Evolutionary conservation across 1,140 invertebrate species (phyloP), one percentile per base, ranked within the genome.

Genomic region (Pararge aegeria): DNA sequence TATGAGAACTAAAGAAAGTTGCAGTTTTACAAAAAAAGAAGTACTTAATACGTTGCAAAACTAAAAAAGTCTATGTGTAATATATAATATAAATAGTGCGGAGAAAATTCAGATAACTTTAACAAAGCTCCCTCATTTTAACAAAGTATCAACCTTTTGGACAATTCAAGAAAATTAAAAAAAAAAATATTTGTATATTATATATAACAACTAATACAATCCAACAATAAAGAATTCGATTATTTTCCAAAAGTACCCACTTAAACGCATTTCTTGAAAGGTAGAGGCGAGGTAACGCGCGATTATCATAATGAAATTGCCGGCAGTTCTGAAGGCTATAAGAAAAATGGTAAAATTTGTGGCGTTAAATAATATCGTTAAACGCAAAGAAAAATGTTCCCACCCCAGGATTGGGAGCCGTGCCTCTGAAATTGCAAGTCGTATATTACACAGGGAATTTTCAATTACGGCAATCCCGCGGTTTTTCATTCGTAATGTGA

Each of bases 401-500:
- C 46, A 70, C 80, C 78, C 78, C 78, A 79, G 80, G 76, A 79
- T 72, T 48, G 63, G 61, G 75, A 63, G 60, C 70, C 68, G 67
- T 66, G 67, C 67, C 74, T 73, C 73, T 78, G 77, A 87, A 88
- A 88, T 87, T 87, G 85, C 80, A 78, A 81, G 78, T 73, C 85
- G 78, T 89, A 87, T 85, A 85, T 89, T 87, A 89, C 75, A 79
- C 76, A 75, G 79, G 74, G 83, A 89, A 86, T 89, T 89, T 89
- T 89, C 83, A 89, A 89, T 89, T 89, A 89, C 82, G 70, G 69
- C 82, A 85, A 86, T 84, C 80, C 80, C 61, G 82, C 80, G 85
- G 82, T 89, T 89, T 89, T 87, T 89, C 82, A 89, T 87, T 83
- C 77, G 78, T 87, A 86, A 87, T 87, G 81, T 81, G 86, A 89